Conservation (phyloP, 2,113 vertebrate genomes). For the Setophaga coronata region DNA sequence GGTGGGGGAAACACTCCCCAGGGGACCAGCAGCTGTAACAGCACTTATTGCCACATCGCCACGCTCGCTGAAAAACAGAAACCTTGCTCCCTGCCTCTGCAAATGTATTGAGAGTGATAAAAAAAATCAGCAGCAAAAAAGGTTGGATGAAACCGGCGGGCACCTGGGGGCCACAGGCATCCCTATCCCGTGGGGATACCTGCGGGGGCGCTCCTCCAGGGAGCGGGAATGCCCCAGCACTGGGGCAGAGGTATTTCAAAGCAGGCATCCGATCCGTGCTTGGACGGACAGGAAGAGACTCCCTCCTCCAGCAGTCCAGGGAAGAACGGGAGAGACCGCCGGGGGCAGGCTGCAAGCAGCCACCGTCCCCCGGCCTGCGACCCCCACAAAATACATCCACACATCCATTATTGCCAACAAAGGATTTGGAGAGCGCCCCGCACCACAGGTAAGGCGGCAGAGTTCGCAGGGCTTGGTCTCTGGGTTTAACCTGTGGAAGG, state of each 20-base stretch:
- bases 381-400: too few relatives aligned
- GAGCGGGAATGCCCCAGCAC: conserved; percentile 52
- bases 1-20: neutral
- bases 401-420: neutral
- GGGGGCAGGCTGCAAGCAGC: neutral
- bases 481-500: neutral
- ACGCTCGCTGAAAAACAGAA: neutral
- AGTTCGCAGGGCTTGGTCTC: neutral
- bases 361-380: neutral
- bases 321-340: neutral
- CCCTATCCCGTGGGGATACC: neutral
- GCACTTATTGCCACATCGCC: conserved; percentile 38
- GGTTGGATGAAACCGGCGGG: accelerated
- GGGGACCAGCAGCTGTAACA: neutral
- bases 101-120: neutral
- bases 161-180: neutral
- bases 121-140: neutral
- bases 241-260: conserved; percentile 73
- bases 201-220: neutral
- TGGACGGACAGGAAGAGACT: conserved; percentile 65
- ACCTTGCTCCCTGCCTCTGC: neutral
- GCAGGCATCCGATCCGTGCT: conserved; percentile 29
- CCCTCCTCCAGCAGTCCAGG: conserved; percentile 60
- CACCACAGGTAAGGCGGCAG: neutral
- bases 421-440: neutral